These are phyloP conservation scores for Pterostichus madidus DNA, from an alignment of 2,888 invertebrate genomes.

Conservation along the genomic window DNA sequence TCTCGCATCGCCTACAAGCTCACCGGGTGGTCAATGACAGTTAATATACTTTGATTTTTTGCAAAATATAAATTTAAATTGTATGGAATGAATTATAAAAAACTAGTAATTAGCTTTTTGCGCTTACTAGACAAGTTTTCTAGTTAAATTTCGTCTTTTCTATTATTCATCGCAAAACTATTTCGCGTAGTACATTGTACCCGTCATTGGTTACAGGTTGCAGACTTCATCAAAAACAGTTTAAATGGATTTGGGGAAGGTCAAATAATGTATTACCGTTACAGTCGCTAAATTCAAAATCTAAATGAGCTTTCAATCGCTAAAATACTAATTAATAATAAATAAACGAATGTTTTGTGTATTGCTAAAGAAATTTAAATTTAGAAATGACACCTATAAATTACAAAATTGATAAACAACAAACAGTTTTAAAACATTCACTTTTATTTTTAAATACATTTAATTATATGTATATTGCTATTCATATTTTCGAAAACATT, in stretches of 20 bases:
- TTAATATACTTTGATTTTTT: constrained; percentile 27
- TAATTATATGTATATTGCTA: no score
- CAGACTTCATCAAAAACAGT: constrained; percentile 27
- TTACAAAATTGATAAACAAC: not conserved
- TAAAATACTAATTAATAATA: not conserved
- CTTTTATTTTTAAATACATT: no score
- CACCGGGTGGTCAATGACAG: not conserved
- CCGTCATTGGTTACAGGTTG: constrained; percentile 2
- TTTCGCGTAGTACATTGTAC: constrained; percentile 6
- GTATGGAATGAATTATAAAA: constrained; percentile 14
- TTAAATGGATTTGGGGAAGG: constrained; percentile 36
- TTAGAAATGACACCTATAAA: constrained; percentile 26
- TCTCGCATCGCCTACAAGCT: not conserved
- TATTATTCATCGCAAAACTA: constrained; percentile 40
- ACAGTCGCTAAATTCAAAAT: constrained; percentile 12
- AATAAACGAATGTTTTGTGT: not conserved
- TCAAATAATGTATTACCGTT: constrained; percentile 23
- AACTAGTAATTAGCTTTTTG: constrained; percentile 35
- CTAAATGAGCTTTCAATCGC: constrained; percentile 19
- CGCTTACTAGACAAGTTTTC: constrained; percentile 24
- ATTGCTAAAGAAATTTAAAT: constrained; percentile 4
- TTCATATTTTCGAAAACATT: no score
- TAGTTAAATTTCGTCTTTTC: constrained; percentile 23
- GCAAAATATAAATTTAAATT: constrained; percentile 28
- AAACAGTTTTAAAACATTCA: no score